Percentiles rank a stretch among this genome's conserved stretches.
Conservation (phyloP, 2,113 vertebrate genomes). For the Aphelocoma coerulescens region DNA sequence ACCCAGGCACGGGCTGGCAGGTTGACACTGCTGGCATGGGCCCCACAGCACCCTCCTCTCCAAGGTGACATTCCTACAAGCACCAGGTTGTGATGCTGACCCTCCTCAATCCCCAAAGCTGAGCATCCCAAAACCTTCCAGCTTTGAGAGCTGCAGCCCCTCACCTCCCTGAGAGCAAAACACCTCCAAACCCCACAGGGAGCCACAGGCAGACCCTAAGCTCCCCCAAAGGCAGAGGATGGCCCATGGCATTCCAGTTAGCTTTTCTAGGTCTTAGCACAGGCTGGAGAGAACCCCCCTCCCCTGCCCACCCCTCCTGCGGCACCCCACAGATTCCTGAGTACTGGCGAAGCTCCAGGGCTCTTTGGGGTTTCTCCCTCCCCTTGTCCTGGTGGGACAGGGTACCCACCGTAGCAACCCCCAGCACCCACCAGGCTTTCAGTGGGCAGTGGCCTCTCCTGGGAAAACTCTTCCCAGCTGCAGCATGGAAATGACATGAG, state of each 20-base stretch:
- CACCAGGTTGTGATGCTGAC: not conserved
- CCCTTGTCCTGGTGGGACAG: rapidly evolving
- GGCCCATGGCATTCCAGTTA: rapidly evolving
- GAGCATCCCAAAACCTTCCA: not conserved
- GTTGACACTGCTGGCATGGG: rapidly evolving
- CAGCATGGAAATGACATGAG: not conserved
- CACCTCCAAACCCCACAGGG: not conserved
- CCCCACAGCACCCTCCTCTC: not conserved
- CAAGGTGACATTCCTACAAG: rapidly evolving
- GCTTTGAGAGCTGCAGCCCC: not conserved
- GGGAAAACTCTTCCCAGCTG: conserved; percentile 36
- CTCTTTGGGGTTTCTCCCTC: not conserved
- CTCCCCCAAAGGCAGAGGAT: not conserved
- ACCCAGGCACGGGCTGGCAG: rapidly evolving
- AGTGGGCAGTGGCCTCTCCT: not conserved
- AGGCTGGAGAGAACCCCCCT: not conserved
- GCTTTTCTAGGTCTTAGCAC: not conserved
- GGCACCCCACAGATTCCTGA: not conserved
- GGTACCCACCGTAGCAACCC: not conserved
- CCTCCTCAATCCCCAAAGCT: not conserved
- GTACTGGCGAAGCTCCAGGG: not conserved
- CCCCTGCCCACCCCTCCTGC: not conserved
- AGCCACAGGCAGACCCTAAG: rapidly evolving
- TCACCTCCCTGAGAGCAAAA: not conserved
- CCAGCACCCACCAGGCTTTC: not conserved